These are phyloP conservation scores for Oryzias javanicus DNA, from an alignment of 2,113 vertebrate genomes.

Conservation along the genomic window DNA sequence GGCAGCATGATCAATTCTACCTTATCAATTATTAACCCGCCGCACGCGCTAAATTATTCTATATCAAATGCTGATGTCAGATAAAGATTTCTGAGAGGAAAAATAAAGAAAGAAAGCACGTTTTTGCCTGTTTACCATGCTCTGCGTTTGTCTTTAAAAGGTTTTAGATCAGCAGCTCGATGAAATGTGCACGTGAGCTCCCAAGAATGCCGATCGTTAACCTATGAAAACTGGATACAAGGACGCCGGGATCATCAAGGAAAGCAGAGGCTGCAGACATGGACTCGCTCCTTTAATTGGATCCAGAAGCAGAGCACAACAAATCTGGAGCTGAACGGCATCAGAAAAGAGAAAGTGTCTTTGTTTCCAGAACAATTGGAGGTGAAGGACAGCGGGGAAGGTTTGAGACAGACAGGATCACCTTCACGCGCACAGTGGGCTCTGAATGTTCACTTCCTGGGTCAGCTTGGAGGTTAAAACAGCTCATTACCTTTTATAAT, in stretches of 20 bases:
- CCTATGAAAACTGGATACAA: slow-evolving; percentile 47
- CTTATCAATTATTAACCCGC: slow-evolving; percentile 62
- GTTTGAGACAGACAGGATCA: slow-evolving; percentile 34
- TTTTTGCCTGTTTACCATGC: slow-evolving; percentile 45
- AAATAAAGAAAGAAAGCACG: slow-evolving; percentile 19
- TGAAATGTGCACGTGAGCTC: background rate
- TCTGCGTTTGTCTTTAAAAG: slow-evolving; percentile 31
- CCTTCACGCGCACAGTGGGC: slow-evolving; percentile 32
- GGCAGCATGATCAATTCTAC: slow-evolving; percentile 58
- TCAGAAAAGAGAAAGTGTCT: slow-evolving; percentile 11
- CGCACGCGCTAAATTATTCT: slow-evolving; percentile 54
- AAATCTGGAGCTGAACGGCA: no score
- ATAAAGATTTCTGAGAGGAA: slow-evolving; percentile 43
- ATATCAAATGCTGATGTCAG: slow-evolving; percentile 57
- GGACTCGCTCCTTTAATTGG: slow-evolving; percentile 54
- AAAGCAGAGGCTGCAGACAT: slow-evolving; percentile 17
- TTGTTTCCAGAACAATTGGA: background rate
- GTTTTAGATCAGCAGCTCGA: background rate
- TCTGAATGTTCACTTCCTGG: slow-evolving; percentile 37
- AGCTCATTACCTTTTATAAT: slow-evolving; percentile 57
- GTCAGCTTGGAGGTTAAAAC: slow-evolving; percentile 59
- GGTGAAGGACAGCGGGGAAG: background rate
- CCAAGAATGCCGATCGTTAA: slow-evolving; percentile 52
- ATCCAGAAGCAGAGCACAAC: background rate
- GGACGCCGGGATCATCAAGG: slow-evolving; percentile 12